Evolutionary conservation across 2,797 vertebrate species (phyloP).

Genomic region (Takifugu ocellatus): DNA sequence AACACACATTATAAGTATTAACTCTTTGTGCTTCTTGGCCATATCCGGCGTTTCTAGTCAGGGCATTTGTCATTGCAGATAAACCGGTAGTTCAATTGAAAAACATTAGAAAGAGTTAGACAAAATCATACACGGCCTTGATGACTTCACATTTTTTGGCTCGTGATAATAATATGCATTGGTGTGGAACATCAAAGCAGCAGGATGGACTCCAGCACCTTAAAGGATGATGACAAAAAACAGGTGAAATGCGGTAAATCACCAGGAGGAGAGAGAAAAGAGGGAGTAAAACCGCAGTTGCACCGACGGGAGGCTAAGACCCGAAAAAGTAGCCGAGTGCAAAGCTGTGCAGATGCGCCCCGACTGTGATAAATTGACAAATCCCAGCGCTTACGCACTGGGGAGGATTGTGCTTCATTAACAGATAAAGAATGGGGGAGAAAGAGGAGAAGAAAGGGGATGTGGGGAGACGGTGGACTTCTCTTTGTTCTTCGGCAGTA

Average conservation of each 20-base stretch:
- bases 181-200: constrained; percentile 4
- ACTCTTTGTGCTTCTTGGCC: too few species aligned
- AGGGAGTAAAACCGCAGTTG: constrained; percentile 10
- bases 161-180: too few species aligned
- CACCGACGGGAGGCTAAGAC: constrained; percentile 12
- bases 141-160: background rate
- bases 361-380: constrained; percentile 45
- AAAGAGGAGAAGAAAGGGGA: constrained; percentile 24
- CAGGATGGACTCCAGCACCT: constrained; percentile 17
- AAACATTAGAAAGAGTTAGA: too few species aligned
- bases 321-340: constrained; percentile 28
- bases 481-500: constrained; percentile 51
- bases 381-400: constrained; percentile 42
- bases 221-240: constrained; percentile 3
- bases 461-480: constrained; percentile 6
- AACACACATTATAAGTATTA: too few species aligned
- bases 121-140: constrained; percentile 6
- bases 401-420: constrained; percentile 63
- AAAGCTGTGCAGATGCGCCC: constrained; percentile 18
- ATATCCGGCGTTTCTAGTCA: too few species aligned
- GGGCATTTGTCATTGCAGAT: too few species aligned
- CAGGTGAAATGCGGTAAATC: constrained; percentile 10
- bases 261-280: constrained; percentile 5
- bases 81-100: too few species aligned
- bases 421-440: constrained; percentile 54